Evolutionary conservation across 2,797 vertebrate species (phyloP).

Genomic region (Synaphobranchus kaupii): DNA sequence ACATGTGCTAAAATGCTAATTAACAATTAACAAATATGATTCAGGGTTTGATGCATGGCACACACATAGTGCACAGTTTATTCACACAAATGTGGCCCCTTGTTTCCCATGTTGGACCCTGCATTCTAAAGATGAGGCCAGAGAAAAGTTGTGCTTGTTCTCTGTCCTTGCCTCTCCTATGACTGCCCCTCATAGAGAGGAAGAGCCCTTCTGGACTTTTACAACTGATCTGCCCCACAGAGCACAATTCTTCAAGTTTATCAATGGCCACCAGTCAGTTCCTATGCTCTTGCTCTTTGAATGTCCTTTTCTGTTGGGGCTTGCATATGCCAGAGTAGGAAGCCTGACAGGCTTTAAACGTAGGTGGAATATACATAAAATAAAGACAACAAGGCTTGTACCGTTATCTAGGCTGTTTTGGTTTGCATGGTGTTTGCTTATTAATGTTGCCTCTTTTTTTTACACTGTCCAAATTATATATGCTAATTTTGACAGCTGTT

Average conservation of each 20-base stretch:
- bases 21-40: background rate
- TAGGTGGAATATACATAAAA: background rate
- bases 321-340: background rate
- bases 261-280: constrained; percentile 65
- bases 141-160: constrained; percentile 49
- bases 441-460: background rate
- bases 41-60: background rate
- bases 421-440: background rate
- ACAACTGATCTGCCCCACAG: constrained; percentile 57
- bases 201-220: constrained; percentile 50
- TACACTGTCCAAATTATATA: background rate
- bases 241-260: constrained; percentile 69
- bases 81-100: background rate
- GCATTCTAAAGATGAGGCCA: background rate
- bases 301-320: background rate
- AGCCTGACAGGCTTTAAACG: background rate
- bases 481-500: no score
- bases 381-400: background rate
- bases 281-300: constrained; percentile 56
- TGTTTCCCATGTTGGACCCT: background rate
- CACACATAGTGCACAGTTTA: background rate
- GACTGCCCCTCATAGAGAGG: constrained; percentile 54
- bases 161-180: constrained; percentile 50
- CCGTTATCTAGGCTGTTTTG: background rate
- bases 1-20: background rate